Evolutionary conservation across 2,888 invertebrate species (phyloP), one percentile per base, ranked within the genome.

Genomic region (Operophtera brumata): DNA sequence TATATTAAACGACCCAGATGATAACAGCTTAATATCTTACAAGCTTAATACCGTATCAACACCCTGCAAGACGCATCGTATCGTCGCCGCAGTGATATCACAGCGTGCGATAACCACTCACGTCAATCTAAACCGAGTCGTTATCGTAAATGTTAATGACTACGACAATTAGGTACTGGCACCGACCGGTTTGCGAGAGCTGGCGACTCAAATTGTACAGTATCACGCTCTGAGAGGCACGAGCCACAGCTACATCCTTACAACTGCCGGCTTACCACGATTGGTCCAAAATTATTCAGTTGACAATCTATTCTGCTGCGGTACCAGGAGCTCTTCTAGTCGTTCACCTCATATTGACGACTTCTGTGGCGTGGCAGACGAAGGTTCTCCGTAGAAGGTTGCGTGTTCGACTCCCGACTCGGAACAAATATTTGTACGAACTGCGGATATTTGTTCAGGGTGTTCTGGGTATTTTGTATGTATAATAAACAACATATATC

Each of bases 141-240:
- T 86, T 86, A 85, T 85, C 88, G 85, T 89, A 88, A 90, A 89
- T 82, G 85, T 86, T 90, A 89, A 89, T 86, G 86, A 82, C 75
- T 72, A 78, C 73, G 81, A 82, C 86, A 84, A 88, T 88, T 87
- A 20, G 20, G 20, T 20, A 88, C 85, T 73, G 75, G 67, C 72
- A 74, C 72, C 72, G 72, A 70, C 73, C 67, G 66, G 78, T 80
- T 80, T 80, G 72, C 75, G 75, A 75, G 75, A 78, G 75, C 69
- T 71, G 66, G 70, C 71, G 75, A 59, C 74, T 74, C 72, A 78
- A 80, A 84, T 83, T 77, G 81, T 81, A 82, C 82, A 82, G 51
- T 51, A n/a, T 36, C 2, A 40, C 40, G 44, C 34, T 26, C 11
- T 39, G 6, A 8, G 20, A 42, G 49, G 7, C 41, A 25, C n/a